Evolutionary conservation across 2,113 vertebrate species (phyloP).

Genomic region (Aspiorhynchus laticeps): DNA sequence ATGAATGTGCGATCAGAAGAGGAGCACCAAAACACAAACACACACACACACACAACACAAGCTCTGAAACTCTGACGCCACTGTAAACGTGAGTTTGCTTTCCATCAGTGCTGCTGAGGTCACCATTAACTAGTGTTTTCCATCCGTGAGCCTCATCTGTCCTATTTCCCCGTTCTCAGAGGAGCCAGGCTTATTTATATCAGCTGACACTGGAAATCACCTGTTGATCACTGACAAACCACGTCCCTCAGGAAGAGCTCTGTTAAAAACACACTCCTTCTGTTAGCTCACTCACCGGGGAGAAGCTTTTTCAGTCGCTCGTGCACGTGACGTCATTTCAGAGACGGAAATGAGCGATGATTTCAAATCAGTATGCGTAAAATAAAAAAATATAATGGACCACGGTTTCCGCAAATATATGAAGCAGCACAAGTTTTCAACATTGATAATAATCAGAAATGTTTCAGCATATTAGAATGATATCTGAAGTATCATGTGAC

Average conservation of each 20-base stretch:
- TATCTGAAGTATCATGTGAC: neutral
- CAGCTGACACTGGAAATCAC: neutral
- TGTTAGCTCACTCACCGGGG: neutral
- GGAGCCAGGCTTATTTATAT: neutral
- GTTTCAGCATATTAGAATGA: too few species aligned
- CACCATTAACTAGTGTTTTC: neutral
- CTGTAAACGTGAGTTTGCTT: conserved; percentile 8
- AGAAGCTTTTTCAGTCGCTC: neutral
- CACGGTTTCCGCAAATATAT: too few species aligned
- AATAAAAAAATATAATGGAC: too few species aligned
- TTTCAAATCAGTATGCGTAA: neutral
- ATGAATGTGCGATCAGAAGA: conserved; percentile 77
- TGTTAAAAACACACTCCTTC: neutral
- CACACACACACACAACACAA: conserved; percentile 50
- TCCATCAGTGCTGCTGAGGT: neutral
- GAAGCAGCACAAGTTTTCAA: too few species aligned
- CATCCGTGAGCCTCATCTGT: neutral
- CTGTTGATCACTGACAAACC: neutral
- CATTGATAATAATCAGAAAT: too few species aligned
- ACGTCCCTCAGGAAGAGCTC: neutral
- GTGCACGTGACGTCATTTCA: neutral
- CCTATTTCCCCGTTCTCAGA: neutral
- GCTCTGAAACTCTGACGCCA: neutral
- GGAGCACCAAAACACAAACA: conserved; percentile 69
- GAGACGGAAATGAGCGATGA: neutral